A percentile compares a stretch with the other conserved stretches of the same genome.
Conservation (phyloP, 2,113 vertebrate species). For the Sinosuthora webbiana region DNA sequence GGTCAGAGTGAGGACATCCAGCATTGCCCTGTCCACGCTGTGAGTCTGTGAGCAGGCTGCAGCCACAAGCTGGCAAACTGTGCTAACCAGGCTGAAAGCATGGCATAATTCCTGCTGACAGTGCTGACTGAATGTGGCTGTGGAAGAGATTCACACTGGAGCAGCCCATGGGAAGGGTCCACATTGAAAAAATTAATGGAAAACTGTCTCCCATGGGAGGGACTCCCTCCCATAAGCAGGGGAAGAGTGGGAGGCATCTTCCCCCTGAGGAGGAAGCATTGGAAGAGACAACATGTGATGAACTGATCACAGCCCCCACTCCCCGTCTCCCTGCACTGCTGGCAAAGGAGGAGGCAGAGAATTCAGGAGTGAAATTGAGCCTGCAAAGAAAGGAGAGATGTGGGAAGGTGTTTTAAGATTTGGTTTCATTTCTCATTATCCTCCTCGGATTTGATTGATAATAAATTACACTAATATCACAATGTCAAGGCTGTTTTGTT, state of each 20-base stretch:
- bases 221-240: background rate
- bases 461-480: background rate
- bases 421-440: background rate
- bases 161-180: background rate
- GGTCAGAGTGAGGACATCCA: background rate
- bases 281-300: background rate
- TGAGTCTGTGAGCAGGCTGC: background rate
- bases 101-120: background rate
- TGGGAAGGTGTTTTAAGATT: background rate
- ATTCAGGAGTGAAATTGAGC: background rate
- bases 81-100: background rate
- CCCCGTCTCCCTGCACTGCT: background rate
- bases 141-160: background rate
- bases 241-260: background rate
- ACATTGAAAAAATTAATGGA: background rate
- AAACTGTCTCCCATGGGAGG: background rate
- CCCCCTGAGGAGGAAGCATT: background rate
- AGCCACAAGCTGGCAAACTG: background rate
- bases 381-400: background rate
- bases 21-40: background rate
- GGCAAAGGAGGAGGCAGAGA: background rate
- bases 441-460: background rate
- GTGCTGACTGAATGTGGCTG: background rate
- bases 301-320: background rate
- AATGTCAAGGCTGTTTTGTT: background rate